Conservation (phyloP, 2,797 vertebrate genomes). For the Bradypodion ventrale region DNA sequence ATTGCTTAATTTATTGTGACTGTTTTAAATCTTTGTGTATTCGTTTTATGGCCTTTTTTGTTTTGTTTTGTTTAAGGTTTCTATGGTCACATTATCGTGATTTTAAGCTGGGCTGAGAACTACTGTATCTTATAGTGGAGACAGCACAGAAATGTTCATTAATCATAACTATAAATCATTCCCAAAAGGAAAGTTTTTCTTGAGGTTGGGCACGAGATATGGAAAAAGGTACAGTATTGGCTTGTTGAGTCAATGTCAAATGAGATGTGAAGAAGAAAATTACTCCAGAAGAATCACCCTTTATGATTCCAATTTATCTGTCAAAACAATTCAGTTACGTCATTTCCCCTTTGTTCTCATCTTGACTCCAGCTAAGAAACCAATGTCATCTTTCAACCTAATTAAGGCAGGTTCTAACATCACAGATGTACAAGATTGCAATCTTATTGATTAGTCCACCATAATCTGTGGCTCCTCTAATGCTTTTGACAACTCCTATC, state of each 20-base stretch:
- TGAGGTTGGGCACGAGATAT: not conserved
- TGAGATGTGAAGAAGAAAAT: not conserved
- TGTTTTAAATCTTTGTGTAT: too few species aligned
- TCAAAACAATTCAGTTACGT: not conserved
- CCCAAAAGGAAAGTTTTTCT: not conserved
- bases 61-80: too few species aligned
- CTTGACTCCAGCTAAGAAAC: not conserved
- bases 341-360: not conserved
- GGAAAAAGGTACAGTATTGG: not conserved
- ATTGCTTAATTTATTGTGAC: too few species aligned
- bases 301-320: too few species aligned
- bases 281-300: not conserved
- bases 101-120: too few species aligned
- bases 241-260: not conserved
- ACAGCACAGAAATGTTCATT: too few species aligned
- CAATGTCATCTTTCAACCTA: not conserved
- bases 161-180: not conserved
- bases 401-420: not conserved
- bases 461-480: not conserved
- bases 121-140: too few species aligned
- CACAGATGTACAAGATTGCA: not conserved
- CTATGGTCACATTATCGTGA: too few species aligned
- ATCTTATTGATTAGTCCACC: not conserved
- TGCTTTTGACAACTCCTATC: not conserved
- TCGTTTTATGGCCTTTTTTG: too few species aligned